These are phyloP conservation scores for Epinephelus coioides DNA, from an alignment of 2,797 vertebrate species.

Conservation along the genomic window DNA sequence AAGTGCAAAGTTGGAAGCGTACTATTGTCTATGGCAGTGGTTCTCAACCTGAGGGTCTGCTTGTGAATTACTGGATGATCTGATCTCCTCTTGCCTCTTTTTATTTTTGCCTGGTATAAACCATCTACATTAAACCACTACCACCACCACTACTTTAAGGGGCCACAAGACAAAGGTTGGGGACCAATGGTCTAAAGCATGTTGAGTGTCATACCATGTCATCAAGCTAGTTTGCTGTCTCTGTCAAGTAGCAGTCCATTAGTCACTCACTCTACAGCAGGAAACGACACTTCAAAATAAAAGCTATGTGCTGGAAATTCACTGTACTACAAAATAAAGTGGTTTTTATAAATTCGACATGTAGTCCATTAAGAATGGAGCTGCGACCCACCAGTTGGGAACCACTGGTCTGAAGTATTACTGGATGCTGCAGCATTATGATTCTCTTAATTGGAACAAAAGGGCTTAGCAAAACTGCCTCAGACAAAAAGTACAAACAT, in stretches of 20 bases:
- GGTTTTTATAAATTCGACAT: too few relatives aligned
- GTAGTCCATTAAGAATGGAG: too few relatives aligned
- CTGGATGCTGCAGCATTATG: not conserved
- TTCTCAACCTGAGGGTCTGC: not conserved
- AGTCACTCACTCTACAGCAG: too few relatives aligned
- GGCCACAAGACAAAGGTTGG: not conserved
- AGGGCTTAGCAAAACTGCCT: not conserved
- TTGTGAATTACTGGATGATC: not conserved
- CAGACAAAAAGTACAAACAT: not conserved
- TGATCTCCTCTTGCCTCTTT: too few relatives aligned
- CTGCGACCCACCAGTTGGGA: too few relatives aligned
- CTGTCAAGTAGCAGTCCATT: too few relatives aligned
- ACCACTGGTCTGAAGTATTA: not conserved
- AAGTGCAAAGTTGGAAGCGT: not conserved
- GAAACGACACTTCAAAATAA: too few relatives aligned
- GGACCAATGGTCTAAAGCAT: not conserved
- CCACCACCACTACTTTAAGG: not conserved
- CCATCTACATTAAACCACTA: not conserved
- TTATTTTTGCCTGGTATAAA: not conserved
- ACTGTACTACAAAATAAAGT: too few relatives aligned
- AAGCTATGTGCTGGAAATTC: too few relatives aligned
- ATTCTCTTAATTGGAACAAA: not conserved
- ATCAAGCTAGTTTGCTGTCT: too few relatives aligned
- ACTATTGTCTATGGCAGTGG: not conserved
- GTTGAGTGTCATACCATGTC: too few relatives aligned